A percentile compares a stretch with the other conserved stretches of the same genome.
These are phyloP conservation scores for Solen grandis DNA, from an alignment of 1,140 invertebrate species.

Conservation along the genomic window DNA sequence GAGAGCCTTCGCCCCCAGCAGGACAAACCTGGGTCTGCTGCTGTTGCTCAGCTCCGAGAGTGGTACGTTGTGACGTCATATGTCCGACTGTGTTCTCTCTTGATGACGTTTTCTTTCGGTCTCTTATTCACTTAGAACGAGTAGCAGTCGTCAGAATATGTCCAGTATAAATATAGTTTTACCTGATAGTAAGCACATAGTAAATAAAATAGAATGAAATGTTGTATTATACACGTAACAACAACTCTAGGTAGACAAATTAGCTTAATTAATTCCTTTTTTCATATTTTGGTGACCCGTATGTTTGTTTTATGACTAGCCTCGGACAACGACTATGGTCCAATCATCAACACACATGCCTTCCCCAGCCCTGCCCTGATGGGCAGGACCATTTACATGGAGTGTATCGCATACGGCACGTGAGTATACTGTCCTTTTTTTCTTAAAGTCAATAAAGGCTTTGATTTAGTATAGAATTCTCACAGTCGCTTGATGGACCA, in stretches of 20 bases:
- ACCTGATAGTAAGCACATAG: neutral
- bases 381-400: constrained; percentile 30
- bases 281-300: too few relatives aligned
- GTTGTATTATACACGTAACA: neutral
- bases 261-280: too few relatives aligned
- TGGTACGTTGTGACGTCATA: constrained; percentile 26
- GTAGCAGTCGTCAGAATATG: neutral
- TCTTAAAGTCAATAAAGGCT: too few relatives aligned
- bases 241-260: too few relatives aligned
- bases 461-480: too few relatives aligned
- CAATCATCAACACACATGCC: constrained; percentile 37
- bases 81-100: too few relatives aligned
- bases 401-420: constrained; percentile 53
- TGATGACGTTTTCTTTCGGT: neutral
- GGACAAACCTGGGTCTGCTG: constrained; percentile 29
- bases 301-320: too few relatives aligned
- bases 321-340: constrained; percentile 48
- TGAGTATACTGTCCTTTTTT: constrained; percentile 19
- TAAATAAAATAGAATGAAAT: neutral
- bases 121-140: neutral
- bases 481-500: too few relatives aligned
- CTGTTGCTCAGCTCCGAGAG: constrained; percentile 25
- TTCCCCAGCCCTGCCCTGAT: constrained; percentile 34
- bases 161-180: neutral
- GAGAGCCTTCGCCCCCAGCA: constrained; percentile 23